Conservation (phyloP, 2,888 invertebrate genomes). For the Hartigia nigra region DNA sequence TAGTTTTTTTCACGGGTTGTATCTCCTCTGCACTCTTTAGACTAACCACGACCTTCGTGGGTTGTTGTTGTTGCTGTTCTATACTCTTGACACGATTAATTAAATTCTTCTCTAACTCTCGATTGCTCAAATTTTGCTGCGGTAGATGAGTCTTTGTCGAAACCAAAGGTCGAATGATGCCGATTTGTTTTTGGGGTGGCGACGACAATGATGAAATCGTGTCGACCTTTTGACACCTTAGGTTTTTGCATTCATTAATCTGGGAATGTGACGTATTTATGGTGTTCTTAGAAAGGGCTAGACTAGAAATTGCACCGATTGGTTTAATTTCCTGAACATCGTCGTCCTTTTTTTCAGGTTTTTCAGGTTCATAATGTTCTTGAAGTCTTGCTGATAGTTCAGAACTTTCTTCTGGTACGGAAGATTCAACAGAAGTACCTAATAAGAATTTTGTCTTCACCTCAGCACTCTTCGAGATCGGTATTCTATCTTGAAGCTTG, state of each 20-base stretch:
- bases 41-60: slow-evolving; percentile 66
- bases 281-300: slow-evolving; percentile 50
- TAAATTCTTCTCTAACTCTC: slow-evolving; percentile 77
- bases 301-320: slow-evolving; percentile 54
- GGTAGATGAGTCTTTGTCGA: slow-evolving; percentile 61
- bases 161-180: slow-evolving; percentile 68
- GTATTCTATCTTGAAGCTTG: slow-evolving; percentile 15
- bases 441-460: not conserved
- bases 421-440: not conserved
- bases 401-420: not conserved
- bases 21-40: slow-evolving; percentile 63
- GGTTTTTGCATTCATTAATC: slow-evolving; percentile 53
- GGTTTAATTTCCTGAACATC: slow-evolving; percentile 43
- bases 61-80: slow-evolving; percentile 57
- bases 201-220: slow-evolving; percentile 32
- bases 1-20: slow-evolving; percentile 57
- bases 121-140: slow-evolving; percentile 68
- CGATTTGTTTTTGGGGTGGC: slow-evolving; percentile 67
- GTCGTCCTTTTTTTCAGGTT: slow-evolving; percentile 8
- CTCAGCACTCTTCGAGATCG: slow-evolving; percentile 7
- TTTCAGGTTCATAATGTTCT: slow-evolving; percentile 36
- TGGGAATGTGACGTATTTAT: slow-evolving; percentile 45
- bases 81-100: slow-evolving; percentile 75
- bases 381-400: slow-evolving; percentile 32
- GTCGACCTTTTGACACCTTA: slow-evolving; percentile 51